Percentiles rank a stretch among this genome's conserved stretches.
These are phyloP conservation scores for Tapera naevia DNA, from an alignment of 2,797 vertebrate genomes.

Conservation along the genomic window DNA sequence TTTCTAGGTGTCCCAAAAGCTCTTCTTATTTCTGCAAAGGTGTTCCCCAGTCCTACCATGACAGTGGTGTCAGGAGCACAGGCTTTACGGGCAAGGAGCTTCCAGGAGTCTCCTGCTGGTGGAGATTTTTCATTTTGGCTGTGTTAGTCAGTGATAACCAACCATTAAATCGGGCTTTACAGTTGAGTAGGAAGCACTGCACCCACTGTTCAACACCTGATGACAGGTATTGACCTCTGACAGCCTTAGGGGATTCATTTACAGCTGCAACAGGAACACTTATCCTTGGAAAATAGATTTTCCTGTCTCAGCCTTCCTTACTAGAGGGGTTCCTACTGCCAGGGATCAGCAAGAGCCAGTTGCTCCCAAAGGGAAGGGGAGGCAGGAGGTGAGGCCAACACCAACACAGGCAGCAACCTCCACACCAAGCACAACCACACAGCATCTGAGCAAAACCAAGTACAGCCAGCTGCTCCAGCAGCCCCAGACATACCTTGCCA, in stretches of 20 bases:
- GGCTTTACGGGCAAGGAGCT: neutral
- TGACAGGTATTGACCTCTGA: fast-evolving
- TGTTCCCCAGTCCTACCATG: fast-evolving
- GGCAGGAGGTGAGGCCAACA: neutral
- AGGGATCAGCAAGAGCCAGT: neutral
- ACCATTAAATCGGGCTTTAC: neutral
- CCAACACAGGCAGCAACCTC: neutral
- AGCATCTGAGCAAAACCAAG: neutral
- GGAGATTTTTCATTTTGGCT: neutral
- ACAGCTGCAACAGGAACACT: neutral
- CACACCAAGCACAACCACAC: neutral
- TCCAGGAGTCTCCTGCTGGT: neutral
- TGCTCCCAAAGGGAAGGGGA: neutral
- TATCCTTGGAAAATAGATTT: neutral
- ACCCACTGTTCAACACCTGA: neutral
- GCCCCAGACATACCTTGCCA: neutral
- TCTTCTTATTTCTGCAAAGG: neutral
- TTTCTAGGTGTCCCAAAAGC: neutral
- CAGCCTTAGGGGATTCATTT: neutral
- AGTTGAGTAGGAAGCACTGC: neutral
- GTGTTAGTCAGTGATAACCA: neutral
- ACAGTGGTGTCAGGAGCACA: fast-evolving
- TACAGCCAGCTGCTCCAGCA: neutral
- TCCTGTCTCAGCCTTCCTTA: neutral
- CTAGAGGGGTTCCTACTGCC: fast-evolving